Conservation (phyloP, 53 echinoderm and acorn worm species). For the Temnopleurus reevesii region DNA sequence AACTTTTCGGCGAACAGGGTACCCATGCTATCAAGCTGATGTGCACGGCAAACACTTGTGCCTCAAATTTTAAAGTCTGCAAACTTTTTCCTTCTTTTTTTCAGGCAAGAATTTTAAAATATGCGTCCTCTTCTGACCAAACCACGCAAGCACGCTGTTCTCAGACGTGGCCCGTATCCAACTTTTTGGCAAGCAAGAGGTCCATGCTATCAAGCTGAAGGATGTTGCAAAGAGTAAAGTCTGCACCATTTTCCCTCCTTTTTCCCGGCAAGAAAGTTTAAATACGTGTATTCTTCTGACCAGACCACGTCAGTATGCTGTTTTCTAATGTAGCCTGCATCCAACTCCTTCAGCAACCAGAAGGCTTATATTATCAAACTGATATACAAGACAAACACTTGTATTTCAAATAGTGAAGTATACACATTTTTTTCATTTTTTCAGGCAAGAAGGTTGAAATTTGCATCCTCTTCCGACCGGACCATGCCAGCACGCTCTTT, state of each 20-base stretch:
- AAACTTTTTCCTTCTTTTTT: background rate
- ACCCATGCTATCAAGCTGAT: slow-evolving; percentile 73
- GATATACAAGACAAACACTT: slow-evolving; percentile 69
- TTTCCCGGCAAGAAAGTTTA: slow-evolving; percentile 78
- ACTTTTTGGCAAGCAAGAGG: slow-evolving; percentile 82
- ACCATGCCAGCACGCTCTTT: slow-evolving; percentile 83
- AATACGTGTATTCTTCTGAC: slow-evolving; percentile 80
- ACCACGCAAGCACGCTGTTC: slow-evolving; percentile 82
- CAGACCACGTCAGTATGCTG: slow-evolving; percentile 83
- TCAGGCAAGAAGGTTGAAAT: slow-evolving; percentile 87
- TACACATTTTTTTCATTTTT: background rate
- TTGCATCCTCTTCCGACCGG: slow-evolving; percentile 81
- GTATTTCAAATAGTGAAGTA: too few relatives aligned
- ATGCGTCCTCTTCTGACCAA: slow-evolving; percentile 81
- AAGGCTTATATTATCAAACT: slow-evolving; percentile 74
- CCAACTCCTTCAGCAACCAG: slow-evolving; percentile 81
- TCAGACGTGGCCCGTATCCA: slow-evolving; percentile 81
- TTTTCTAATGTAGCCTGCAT: slow-evolving; percentile 81
- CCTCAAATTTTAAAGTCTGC: too few relatives aligned
- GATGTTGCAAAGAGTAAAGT: slow-evolving; percentile 81
- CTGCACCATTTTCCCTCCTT: too few relatives aligned
- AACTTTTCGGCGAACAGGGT: slow-evolving; percentile 80
- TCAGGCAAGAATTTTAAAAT: slow-evolving; percentile 86
- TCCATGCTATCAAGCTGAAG: slow-evolving; percentile 71
- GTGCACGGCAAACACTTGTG: slow-evolving; percentile 66